These are phyloP conservation scores for Semibalanus balanoides DNA, from an alignment of 1,140 invertebrate species.

Conservation along the genomic window DNA sequence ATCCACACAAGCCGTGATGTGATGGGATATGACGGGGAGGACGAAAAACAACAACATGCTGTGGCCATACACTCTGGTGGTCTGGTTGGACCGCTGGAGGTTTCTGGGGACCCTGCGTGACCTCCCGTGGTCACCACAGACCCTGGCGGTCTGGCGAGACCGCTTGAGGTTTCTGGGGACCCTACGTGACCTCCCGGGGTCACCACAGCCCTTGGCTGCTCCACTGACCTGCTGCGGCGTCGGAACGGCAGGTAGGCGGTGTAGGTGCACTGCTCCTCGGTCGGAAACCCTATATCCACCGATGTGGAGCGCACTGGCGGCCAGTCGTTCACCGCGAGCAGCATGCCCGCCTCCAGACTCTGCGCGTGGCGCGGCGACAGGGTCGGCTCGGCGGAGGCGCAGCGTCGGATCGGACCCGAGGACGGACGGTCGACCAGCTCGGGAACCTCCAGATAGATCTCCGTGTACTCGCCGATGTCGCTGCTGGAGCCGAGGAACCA, in stretches of 20 bases:
- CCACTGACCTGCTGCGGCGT: slow-evolving; percentile 20
- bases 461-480: slow-evolving; percentile 11
- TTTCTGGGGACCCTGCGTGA: too few relatives aligned
- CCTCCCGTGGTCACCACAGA: too few relatives aligned
- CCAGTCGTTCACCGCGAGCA: slow-evolving; percentile 11
- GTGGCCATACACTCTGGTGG: too few relatives aligned
- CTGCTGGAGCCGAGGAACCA: not conserved
- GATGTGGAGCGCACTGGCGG: slow-evolving; percentile 59
- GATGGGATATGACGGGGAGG: too few relatives aligned
- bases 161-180: too few relatives aligned
- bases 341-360: slow-evolving; percentile 14
- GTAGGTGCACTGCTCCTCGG: slow-evolving; percentile 65
- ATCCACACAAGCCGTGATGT: too few relatives aligned
- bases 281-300: slow-evolving; percentile 78
- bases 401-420: slow-evolving; percentile 19
- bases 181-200: too few relatives aligned
- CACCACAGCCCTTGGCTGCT: too few relatives aligned
- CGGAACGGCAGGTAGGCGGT: slow-evolving; percentile 40
- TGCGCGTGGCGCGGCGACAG: slow-evolving; percentile 27
- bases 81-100: too few relatives aligned
- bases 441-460: slow-evolving; percentile 21
- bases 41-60: too few relatives aligned
- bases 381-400: slow-evolving; percentile 10
- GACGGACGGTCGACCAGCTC: slow-evolving; percentile 15
- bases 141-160: too few relatives aligned